Evolutionary conservation across 1,140 invertebrate genomes (phyloP).

Genomic region (Temnothorax curvispinosus): DNA sequence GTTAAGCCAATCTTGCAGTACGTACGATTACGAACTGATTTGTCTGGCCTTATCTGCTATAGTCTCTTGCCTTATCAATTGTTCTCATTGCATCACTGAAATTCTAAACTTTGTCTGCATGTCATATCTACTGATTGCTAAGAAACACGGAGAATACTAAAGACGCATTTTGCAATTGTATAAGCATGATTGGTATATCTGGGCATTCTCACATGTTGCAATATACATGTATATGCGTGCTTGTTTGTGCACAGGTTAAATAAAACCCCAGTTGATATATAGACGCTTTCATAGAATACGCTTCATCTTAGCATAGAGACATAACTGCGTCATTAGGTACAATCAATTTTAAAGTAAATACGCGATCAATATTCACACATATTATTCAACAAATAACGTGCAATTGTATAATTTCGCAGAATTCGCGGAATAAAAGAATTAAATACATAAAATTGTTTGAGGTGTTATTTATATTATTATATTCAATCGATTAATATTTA

Average conservation of each 20-base stretch:
- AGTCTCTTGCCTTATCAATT: not conserved
- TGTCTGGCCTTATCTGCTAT: slow-evolving; percentile 26
- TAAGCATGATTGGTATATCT: slow-evolving; percentile 8
- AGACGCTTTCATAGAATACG: slow-evolving; percentile 39
- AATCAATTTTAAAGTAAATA: slow-evolving; percentile 35
- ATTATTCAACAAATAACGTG: not conserved
- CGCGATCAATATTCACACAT: not conserved
- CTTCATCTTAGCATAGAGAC: not conserved
- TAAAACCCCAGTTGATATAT: not conserved
- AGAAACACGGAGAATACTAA: not conserved
- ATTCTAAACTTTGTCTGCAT: slow-evolving; percentile 21
- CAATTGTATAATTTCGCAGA: not conserved
- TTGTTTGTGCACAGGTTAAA: slow-evolving; percentile 19
- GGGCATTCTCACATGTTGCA: not conserved
- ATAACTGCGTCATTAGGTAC: slow-evolving; percentile 26
- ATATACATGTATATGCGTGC: not conserved
- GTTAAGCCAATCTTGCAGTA: not conserved
- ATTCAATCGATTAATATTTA: not conserved
- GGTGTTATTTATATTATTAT: not conserved
- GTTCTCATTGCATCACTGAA: slow-evolving; percentile 17
- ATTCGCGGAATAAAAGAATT: not conserved
- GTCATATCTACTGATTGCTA: slow-evolving; percentile 21
- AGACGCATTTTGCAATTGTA: slow-evolving; percentile 10
- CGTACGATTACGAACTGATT: not conserved
- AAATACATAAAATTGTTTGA: not conserved